Percentiles rank a stretch among this genome's conserved stretches.
Evolutionary conservation across 2,888 invertebrate species (phyloP).

Genomic region (Eugnorisma glareosa): DNA sequence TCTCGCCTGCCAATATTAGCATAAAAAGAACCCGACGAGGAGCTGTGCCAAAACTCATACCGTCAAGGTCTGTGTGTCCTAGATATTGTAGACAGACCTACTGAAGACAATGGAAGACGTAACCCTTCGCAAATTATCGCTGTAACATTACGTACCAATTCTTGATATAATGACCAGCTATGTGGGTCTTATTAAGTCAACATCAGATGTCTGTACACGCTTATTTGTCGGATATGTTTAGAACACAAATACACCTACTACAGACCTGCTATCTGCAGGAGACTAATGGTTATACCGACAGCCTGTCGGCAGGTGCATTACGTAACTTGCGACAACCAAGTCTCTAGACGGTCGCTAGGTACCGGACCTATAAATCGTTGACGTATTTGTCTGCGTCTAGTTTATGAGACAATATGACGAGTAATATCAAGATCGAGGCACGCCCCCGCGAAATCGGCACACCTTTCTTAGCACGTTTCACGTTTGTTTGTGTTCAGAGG

Average conservation of each 20-base stretch:
- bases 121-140: constrained; percentile 27
- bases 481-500: constrained; percentile 70
- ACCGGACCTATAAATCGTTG: constrained; percentile 41
- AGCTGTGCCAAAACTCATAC: constrained; percentile 61
- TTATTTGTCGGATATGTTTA: constrained; percentile 21
- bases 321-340: constrained; percentile 28
- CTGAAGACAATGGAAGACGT: constrained; percentile 34
- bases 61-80: constrained; percentile 61
- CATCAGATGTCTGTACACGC: constrained; percentile 12
- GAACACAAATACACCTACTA: constrained; percentile 20
- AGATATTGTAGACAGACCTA: constrained; percentile 45
- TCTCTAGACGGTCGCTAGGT: constrained; percentile 3
- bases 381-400: constrained; percentile 48
- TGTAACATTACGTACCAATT: constrained; percentile 14
- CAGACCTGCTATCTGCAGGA: constrained; percentile 1
- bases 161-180: constrained; percentile 1
- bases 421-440: constrained; percentile 49
- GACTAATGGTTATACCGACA: constrained; percentile 18
- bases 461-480: constrained; percentile 73
- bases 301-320: constrained; percentile 30
- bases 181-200: constrained; percentile 23
- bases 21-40: constrained; percentile 52
- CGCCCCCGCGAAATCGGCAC: constrained; percentile 68
- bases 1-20: constrained; percentile 57
- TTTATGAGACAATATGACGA: constrained; percentile 52